Evolutionary conservation across 1,140 invertebrate species (phyloP).

Genomic region (Halictus rubicundus): DNA sequence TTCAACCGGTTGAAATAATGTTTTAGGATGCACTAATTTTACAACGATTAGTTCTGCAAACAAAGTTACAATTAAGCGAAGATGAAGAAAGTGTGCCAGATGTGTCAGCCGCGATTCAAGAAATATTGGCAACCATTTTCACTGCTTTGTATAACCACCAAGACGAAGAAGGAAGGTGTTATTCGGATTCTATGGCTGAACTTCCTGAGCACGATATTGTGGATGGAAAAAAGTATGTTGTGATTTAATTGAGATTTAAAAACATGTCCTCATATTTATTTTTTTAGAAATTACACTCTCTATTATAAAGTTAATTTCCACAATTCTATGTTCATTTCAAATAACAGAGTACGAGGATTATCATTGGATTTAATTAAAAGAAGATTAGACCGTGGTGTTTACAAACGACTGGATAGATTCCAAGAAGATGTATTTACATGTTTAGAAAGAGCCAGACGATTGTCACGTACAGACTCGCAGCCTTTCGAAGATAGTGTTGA

Average conservation of each 20-base stretch:
- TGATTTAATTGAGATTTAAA: constrained; percentile 15
- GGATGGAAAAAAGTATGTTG: constrained; percentile 83
- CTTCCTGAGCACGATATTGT: constrained; percentile 93
- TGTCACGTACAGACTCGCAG: constrained; percentile 95
- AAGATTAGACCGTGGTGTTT: constrained; percentile 91
- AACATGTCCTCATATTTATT: constrained; percentile 5
- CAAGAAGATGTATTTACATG: constrained; percentile 98
- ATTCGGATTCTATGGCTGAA: constrained; percentile 97
- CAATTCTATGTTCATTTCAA: constrained; percentile 49
- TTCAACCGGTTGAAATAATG: constrained; percentile 18
- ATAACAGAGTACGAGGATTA: constrained; percentile 87
- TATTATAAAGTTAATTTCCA: neutral
- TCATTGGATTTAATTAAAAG: constrained; percentile 93
- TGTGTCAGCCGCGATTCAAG: constrained; percentile 92
- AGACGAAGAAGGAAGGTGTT: constrained; percentile 97
- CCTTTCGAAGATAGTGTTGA: constrained; percentile 97
- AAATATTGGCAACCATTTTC: constrained; percentile 95
- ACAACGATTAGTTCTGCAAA: constrained; percentile 94
- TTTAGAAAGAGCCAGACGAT: constrained; percentile 92
- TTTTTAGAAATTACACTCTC: neutral
- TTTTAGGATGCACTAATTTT: constrained; percentile 93
- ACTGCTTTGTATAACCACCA: constrained; percentile 97
- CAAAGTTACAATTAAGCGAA: constrained; percentile 93
- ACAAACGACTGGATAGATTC: constrained; percentile 95
- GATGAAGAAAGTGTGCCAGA: constrained; percentile 94